Base-by-base conservation (phyloP, 1,140 invertebrate genomes). In the Vollenhovia emeryi region DNA sequence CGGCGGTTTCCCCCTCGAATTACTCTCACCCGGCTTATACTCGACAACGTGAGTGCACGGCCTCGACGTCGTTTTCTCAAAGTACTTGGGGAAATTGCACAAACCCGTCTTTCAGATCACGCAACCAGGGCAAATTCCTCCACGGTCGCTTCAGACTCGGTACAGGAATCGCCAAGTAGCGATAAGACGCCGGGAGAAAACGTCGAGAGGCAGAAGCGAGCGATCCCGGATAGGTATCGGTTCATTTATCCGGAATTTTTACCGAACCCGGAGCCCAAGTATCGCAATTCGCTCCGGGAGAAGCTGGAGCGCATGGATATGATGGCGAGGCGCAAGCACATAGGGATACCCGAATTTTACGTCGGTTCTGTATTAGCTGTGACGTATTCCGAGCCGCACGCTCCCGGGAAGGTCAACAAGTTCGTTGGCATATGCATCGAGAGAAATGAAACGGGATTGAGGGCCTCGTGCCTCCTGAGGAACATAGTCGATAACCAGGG, bases 341-440 rank as follows among this genome's bases (percentile, higher is more conserved):
- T 99, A 80, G 97, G 98, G 92, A 98, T 99, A 87, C 99, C 99
- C 4, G 99, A 99, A 94, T 99, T 99, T 95, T 99, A 99, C 96
- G 98, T 99, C 92, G 99, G 99, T 62, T 98, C 97, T 27, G 97
- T 99, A 84, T 91, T 99, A 92, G 97, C 98, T 62, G 98, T 99
- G 1, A 98, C 97, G n/a, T 96, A 97, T 78, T 97, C 98, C 1
- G 99, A 99, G 95, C 96, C 95, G 55, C 97, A 99, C 96, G 96
- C 98, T 48, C 96, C 97, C 18, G 97, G 96, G 50, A 99, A 99
- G 95, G 95, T 95, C 0, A 98, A 97, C 92, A 96, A 96, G 92
- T 99, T 99, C 96, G 97, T 99, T 74, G 99, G 99, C 4, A 99
- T 99, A 91, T 99, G 99, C 92, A 99, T 99, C 91, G 95, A 98